Conservation (phyloP, 2,113 vertebrate species). For the Stictonetta naevosa region DNA sequence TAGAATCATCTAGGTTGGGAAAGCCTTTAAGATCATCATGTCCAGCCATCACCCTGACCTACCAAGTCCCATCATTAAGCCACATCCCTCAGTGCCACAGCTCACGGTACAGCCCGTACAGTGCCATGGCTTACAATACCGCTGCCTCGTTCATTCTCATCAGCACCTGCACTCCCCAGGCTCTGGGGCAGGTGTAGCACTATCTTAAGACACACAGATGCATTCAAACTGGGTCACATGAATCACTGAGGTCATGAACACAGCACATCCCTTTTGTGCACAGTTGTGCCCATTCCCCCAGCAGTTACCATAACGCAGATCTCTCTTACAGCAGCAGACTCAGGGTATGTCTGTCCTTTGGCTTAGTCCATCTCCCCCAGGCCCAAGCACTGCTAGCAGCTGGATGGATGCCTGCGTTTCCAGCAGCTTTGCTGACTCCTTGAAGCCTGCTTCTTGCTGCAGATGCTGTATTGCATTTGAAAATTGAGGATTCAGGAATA, state of each 20-base stretch:
- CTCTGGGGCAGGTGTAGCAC: neutral
- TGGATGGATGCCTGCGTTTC: neutral
- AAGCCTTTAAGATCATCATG: neutral
- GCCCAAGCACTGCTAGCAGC: neutral
- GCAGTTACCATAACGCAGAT: neutral
- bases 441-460: neutral
- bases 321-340: neutral
- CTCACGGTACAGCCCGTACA: neutral
- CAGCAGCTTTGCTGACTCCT: slow-evolving; percentile 45
- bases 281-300: neutral
- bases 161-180: neutral
- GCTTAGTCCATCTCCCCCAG: neutral
- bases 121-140: neutral
- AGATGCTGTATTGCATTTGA: neutral
- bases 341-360: neutral
- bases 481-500: slow-evolving; percentile 40
- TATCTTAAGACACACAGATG: neutral
- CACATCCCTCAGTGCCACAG: neutral
- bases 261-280: neutral
- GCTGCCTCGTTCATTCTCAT: neutral
- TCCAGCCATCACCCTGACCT: neutral
- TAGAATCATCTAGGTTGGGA: neutral
- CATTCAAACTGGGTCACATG: neutral
- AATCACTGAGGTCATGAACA: neutral
- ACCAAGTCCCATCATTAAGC: neutral